Evolutionary conservation across 2,113 vertebrate genomes (phyloP).

Genomic region (Crotalus horridus): DNA sequence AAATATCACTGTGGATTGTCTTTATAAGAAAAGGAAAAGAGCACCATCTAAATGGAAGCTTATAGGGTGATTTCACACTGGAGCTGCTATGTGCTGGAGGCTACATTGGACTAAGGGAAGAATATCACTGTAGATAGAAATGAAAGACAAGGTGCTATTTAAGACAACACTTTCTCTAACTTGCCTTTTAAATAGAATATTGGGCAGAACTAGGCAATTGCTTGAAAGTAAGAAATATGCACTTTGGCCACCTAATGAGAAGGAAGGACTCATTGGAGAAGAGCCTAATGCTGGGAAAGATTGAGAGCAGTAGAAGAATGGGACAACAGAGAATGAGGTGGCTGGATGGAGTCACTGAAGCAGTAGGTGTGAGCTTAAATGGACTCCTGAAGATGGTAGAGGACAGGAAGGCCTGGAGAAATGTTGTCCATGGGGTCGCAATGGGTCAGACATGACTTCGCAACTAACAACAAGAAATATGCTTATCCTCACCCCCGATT

Average conservation of each 20-base stretch:
- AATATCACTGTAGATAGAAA: not conserved
- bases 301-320: no score
- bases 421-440: no score
- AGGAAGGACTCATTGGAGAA: no score
- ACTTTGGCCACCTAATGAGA: no score
- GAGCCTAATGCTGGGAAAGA: no score
- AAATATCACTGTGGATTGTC: constrained; percentile 57
- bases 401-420: no score
- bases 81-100: not conserved
- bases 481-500: not conserved
- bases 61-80: constrained; percentile 49
- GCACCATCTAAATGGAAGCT: constrained; percentile 28
- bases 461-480: fast-evolving
- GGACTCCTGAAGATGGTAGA: no score
- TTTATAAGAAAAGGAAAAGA: constrained; percentile 64
- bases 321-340: no score
- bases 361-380: no score
- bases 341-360: no score
- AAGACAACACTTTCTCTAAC: not conserved
- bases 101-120: constrained; percentile 27
- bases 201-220: not conserved
- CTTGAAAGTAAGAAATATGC: not conserved
- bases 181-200: not conserved
- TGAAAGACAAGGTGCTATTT: not conserved
- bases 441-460: no score